These are phyloP conservation scores for Dromaius novaehollandiae DNA, from an alignment of 2,113 vertebrate species.

Conservation along the genomic window DNA sequence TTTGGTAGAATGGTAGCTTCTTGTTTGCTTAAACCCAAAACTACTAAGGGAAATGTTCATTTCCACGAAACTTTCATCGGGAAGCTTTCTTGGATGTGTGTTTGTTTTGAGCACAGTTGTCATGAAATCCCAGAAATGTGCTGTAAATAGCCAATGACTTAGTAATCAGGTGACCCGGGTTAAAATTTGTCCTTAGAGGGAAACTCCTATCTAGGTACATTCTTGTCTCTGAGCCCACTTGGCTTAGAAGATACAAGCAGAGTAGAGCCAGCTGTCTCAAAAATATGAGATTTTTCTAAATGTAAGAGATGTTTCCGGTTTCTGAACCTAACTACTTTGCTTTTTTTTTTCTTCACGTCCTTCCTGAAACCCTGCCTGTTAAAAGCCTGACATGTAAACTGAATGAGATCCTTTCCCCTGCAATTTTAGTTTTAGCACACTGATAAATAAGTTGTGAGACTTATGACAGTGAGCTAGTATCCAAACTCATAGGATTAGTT, in stretches of 20 bases:
- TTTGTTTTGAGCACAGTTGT: neutral
- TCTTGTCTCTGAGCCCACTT: neutral
- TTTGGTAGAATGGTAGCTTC: neutral
- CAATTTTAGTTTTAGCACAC: neutral
- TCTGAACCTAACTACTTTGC: neutral
- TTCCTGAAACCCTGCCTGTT: too few species aligned
- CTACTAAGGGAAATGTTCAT: neutral
- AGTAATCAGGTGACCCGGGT: neutral
- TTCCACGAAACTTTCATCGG: neutral
- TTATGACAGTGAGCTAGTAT: neutral
- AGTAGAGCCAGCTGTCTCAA: neutral
- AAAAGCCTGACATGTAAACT: neutral
- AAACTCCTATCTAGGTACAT: neutral
- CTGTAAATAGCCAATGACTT: neutral
- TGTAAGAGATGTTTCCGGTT: neutral
- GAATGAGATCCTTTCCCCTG: neutral
- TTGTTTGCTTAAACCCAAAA: neutral
- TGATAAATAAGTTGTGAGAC: neutral
- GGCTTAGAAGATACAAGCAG: neutral
- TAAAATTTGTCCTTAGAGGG: neutral
- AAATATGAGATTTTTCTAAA: accelerated
- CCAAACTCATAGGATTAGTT: neutral
- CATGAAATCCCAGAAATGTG: neutral
- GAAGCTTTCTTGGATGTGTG: accelerated
- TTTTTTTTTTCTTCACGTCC: neutral